Conservation (phyloP, 2,888 invertebrate genomes). For the Plagiodera versicolora region DNA sequence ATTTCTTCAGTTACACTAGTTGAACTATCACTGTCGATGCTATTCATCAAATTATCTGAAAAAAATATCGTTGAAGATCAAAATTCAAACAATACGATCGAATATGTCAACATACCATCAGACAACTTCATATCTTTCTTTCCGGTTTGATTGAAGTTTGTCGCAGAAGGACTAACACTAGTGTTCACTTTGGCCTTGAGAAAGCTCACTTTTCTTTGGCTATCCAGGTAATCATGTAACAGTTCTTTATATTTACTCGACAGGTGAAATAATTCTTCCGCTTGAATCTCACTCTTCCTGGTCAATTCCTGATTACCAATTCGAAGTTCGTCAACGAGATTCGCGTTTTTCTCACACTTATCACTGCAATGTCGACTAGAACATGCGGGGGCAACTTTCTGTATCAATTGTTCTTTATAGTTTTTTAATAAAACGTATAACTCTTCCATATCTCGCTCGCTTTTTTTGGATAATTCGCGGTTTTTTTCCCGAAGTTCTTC, state of each 20-base stretch:
- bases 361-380: conserved; percentile 4
- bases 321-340: background rate
- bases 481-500: conserved; percentile 13
- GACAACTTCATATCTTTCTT: conserved; percentile 2
- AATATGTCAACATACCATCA: conserved; percentile 8
- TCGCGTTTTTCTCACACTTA: background rate
- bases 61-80: background rate
- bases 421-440: conserved; percentile 14
- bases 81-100: background rate
- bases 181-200: conserved; percentile 25
- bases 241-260: conserved; percentile 30
- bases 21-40: conserved; percentile 46
- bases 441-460: background rate
- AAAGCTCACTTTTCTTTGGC: conserved; percentile 36
- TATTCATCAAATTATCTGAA: conserved; percentile 5
- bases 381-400: background rate
- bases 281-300: conserved; percentile 19
- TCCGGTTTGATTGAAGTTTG: conserved; percentile 6
- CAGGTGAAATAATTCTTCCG: conserved; percentile 28
- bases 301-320: background rate
- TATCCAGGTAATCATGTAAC: conserved; percentile 32
- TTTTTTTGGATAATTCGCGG: background rate
- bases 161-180: conserved; percentile 5
- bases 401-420: conserved; percentile 11
- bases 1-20: conserved; percentile 51